Base-by-base conservation (phyloP, 2,797 vertebrate genomes). In the Anomalospiza imberbis region DNA sequence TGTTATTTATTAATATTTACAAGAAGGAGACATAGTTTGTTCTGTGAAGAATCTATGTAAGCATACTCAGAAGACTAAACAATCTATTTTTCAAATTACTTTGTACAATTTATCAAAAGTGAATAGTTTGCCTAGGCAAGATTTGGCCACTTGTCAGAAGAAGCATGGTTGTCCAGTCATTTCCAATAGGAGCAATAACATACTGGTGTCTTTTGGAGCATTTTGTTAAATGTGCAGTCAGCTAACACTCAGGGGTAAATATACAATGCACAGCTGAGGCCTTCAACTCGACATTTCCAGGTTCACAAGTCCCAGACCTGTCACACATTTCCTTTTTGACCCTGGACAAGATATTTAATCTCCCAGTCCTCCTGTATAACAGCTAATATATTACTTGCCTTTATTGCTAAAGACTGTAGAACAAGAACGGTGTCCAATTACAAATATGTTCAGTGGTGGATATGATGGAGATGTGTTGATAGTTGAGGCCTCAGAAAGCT, bases 271-370 rank as follows among this genome's bases (percentile, higher is more conserved):
- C 76, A 92, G 89, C 70, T 84, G 75, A 92, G 79, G 40, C 73
- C 77, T 96, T 92, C 88, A 93, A 79, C 79, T 91, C 0, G 0
- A 67, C 40, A 47, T 88, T 91, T 91, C 89, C 87, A 86, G 89
- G 79, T 95, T 96, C 93, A 94, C 92, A 94, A 93, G 92, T 94
- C 73, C 87, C 85, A 93, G 76, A 78, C 63, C 82, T 95, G 88
- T 95, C 79, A 91, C 76, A 92, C 70, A 63, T 89, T 92, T 88
- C 85, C 87, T 93, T 89, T 95, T 76, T 94, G 92, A 95, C 85
- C 77, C 73, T 60, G 34, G 87, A 89, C 79, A 92, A 94, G 70
- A 89, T 81, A 93, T 84, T 95, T 93, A 91, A 91, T 94, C 66
- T 94, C 79, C 62, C 57, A 48, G 85, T 71, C 51, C 24, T 77